Evolutionary conservation across 30 jellyfish, hydroid and myxozoan genomes (phyloP).

Genomic region (Sanderia malayensis): DNA sequence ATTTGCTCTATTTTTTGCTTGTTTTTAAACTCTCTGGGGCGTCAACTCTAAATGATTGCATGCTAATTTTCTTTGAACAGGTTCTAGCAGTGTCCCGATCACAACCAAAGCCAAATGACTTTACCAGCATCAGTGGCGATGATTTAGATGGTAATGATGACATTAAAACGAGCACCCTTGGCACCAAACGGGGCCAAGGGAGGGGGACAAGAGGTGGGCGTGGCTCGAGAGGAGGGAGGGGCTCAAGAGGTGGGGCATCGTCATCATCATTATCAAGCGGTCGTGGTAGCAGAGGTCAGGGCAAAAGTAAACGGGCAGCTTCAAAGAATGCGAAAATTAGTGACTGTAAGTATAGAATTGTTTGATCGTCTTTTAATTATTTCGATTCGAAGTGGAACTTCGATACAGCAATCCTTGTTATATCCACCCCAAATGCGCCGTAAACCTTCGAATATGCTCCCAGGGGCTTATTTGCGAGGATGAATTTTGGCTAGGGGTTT

Average conservation of each 20-base stretch:
- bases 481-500: no score
- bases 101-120: neutral
- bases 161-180: neutral
- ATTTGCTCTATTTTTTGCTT: neutral
- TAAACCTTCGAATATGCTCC: no score
- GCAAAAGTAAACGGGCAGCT: conserved; percentile 38
- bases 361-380: no score
- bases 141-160: conserved; percentile 42
- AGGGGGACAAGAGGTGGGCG: conserved; percentile 26
- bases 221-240: conserved; percentile 49
- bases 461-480: no score
- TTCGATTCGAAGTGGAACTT: no score
- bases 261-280: conserved; percentile 5
- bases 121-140: conserved; percentile 25
- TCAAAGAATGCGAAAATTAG: conserved; percentile 23
- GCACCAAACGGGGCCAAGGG: conserved; percentile 16
- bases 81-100: conserved; percentile 56
- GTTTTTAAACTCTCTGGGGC: no score
- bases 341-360: conserved; percentile 80
- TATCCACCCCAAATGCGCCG: no score
- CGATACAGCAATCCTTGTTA: no score
- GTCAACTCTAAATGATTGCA: neutral
- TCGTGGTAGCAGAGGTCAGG: conserved; percentile 34
- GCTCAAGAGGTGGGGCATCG: conserved; percentile 10
- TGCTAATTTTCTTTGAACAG: conserved; percentile 7